Conservation (phyloP, 2,888 invertebrate species). For the Drosophila meridiana region DNA sequence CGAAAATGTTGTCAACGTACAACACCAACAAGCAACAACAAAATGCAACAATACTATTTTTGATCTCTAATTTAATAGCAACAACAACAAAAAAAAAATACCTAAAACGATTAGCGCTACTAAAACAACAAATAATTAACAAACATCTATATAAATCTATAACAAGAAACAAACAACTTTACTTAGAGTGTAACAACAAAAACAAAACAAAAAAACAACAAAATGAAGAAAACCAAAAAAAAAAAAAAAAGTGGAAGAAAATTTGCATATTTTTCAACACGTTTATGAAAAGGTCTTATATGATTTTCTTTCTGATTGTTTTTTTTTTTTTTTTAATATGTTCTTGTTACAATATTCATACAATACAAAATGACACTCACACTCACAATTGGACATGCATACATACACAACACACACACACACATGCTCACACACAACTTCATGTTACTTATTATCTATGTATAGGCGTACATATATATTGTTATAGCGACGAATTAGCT, state of each 20-base stretch:
- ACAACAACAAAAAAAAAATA: conserved; percentile 35
- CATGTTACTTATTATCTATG: conserved; percentile 78
- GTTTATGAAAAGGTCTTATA: conserved; percentile 44
- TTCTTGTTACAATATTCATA: conserved; percentile 64
- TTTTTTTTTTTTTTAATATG: conserved; percentile 37
- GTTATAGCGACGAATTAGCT: conserved; percentile 72
- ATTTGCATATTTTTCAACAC: conserved; percentile 46
- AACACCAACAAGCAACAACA: conserved; percentile 45
- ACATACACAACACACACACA: conserved; percentile 11
- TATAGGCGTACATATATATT: conserved; percentile 70
- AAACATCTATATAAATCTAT: conserved; percentile 35
- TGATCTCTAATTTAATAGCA: conserved; percentile 70
- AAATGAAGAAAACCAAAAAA: conserved; percentile 22
- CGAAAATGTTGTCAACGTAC: conserved; percentile 26
- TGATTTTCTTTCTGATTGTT: conserved; percentile 34
- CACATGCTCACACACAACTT: conserved; percentile 29
- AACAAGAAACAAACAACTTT: conserved; percentile 48
- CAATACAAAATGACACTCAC: conserved; percentile 27
- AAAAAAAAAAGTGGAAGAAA: conserved; percentile 6
- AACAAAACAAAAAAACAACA: neutral
- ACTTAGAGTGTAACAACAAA: conserved; percentile 36
- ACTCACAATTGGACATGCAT: neutral
- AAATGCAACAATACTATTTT: conserved; percentile 76
- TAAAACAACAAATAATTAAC: conserved; percentile 40
- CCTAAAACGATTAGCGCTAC: conserved; percentile 68